Evolutionary conservation across 1,140 invertebrate species (phyloP).

Genomic region (Triops longicaudatus): DNA sequence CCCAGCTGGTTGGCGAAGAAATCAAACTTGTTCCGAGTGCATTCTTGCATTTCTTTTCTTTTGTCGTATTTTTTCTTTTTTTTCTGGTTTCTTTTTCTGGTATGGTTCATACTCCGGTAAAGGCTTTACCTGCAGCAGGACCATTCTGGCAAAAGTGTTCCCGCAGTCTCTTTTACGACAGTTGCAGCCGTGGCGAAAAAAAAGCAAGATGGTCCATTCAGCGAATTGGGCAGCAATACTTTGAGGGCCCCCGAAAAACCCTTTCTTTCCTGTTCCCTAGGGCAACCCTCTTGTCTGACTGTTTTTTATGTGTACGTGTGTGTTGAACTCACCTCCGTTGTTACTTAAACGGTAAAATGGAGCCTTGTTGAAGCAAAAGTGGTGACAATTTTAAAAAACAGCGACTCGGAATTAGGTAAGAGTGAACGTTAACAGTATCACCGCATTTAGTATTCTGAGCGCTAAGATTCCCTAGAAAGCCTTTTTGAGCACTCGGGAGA

Average conservation of each 20-base stretch:
- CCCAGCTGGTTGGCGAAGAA: background rate
- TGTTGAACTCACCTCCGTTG: background rate
- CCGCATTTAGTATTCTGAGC: background rate
- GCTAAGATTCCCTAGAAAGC: background rate
- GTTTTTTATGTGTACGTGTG: background rate
- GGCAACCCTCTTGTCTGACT: slow-evolving; percentile 6
- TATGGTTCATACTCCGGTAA: background rate
- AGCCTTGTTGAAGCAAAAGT: background rate
- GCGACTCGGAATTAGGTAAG: background rate
- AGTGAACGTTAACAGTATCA: background rate
- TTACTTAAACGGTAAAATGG: background rate
- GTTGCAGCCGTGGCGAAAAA: slow-evolving; percentile 11
- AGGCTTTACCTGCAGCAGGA: background rate
- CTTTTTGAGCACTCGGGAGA: background rate
- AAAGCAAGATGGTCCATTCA: slow-evolving; percentile 12
- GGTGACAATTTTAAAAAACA: background rate
- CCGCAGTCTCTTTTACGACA: slow-evolving; percentile 11
- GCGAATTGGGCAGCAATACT: slow-evolving; percentile 14
- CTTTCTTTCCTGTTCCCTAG: background rate
- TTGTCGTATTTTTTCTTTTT: background rate
- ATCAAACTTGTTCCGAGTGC: no score
- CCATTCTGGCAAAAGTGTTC: slow-evolving; percentile 5
- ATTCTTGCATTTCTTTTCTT: no score
- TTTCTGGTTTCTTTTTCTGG: background rate
- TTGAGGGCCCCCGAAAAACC: background rate